A percentile compares a stretch with the other conserved stretches of the same genome.
These are phyloP conservation scores for Drosophila tripunctata DNA, from an alignment of 2,888 invertebrate species.

Conservation along the genomic window DNA sequence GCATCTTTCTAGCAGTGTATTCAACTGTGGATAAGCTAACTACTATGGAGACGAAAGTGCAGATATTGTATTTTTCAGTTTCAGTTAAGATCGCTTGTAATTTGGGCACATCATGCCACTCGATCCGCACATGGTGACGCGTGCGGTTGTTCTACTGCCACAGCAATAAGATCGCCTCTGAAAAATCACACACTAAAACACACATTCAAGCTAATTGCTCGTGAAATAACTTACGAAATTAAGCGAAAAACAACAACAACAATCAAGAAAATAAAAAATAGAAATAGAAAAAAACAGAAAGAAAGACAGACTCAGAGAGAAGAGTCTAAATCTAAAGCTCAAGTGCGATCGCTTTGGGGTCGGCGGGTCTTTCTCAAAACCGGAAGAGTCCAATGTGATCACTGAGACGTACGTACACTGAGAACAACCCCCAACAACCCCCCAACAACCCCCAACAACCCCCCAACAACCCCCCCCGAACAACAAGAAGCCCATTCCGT, in stretches of 20 bases:
- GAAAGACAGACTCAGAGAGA: background rate
- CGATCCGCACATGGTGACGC: constrained; percentile 54
- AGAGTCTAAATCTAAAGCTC: background rate
- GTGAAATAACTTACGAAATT: constrained; percentile 50
- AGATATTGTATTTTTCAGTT: constrained; percentile 33
- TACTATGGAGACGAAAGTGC: no score
- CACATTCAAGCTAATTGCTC: constrained; percentile 51
- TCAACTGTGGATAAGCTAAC: no score
- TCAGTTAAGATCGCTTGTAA: constrained; percentile 67
- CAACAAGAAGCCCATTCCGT: no score
- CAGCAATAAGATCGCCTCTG: constrained; percentile 5
- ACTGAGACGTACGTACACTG: background rate
- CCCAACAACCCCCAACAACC: no score
- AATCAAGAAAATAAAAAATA: constrained; percentile 3
- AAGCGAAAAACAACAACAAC: constrained; percentile 25
- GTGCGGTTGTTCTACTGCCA: constrained; percentile 58
- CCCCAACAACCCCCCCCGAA: no score
- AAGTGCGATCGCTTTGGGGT: constrained; percentile 2
- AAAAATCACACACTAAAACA: background rate
- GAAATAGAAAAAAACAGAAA: background rate
- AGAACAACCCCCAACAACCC: background rate
- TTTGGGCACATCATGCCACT: constrained; percentile 65
- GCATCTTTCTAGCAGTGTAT: no score
- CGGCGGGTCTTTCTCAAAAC: background rate
- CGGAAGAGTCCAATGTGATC: constrained; percentile 43